phyloP scores from a whole-genome alignment of 1,140 invertebrate species.

The Varroa destructor region DNA sequence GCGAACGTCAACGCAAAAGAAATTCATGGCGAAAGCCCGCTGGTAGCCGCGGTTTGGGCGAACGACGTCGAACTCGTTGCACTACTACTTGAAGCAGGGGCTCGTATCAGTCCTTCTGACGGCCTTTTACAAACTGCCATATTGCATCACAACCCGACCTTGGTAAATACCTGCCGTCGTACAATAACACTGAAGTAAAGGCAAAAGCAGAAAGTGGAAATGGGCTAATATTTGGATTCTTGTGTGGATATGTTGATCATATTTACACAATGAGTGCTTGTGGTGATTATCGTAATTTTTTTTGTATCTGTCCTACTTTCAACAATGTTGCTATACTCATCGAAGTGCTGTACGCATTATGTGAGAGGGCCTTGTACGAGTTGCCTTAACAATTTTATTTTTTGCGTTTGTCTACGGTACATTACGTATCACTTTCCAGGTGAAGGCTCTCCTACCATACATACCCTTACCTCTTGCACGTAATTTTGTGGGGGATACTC shows the following conservation, averaged over 20 bases:
- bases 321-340: background rate
- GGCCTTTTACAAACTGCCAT: slow-evolving; percentile 22
- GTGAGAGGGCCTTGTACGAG: too few species aligned
- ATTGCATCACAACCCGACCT: background rate
- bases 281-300: background rate
- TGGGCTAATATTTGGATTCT: too few species aligned
- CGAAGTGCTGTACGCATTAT: too few species aligned
- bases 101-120: slow-evolving; percentile 9
- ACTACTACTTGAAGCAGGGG: background rate
- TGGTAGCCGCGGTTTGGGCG: slow-evolving; percentile 13
- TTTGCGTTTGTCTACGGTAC: too few species aligned
- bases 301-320: background rate
- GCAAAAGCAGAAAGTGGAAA: too few species aligned
- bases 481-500: slow-evolving; percentile 11
- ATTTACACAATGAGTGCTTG: too few species aligned
- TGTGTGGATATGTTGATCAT: too few species aligned
- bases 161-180: background rate
- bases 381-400: too few species aligned
- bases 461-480: background rate
- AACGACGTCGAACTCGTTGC: slow-evolving; percentile 16
- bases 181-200: too few species aligned
- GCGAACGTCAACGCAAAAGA: slow-evolving; percentile 25
- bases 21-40: slow-evolving; percentile 16
- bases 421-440: background rate
- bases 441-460: slow-evolving; percentile 5